Conservation (phyloP, 2,113 vertebrate genomes). For the Hyperoodon ampullatus region DNA sequence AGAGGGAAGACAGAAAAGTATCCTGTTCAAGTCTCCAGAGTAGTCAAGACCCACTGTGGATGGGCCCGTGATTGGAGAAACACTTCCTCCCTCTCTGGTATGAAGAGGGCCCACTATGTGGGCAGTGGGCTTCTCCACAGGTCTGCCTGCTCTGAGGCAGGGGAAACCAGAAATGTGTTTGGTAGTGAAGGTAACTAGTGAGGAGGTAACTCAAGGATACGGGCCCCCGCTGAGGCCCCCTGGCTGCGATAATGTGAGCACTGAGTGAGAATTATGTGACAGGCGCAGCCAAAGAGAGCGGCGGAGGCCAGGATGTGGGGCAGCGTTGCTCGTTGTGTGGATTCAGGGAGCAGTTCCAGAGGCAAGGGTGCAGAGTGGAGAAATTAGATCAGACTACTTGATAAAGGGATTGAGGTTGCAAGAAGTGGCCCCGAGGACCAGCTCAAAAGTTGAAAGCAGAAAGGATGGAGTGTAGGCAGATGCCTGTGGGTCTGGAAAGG, state of each 20-base stretch:
- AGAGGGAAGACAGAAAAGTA: not conserved
- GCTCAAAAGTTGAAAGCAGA: not conserved
- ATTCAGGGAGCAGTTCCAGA: conserved; percentile 60
- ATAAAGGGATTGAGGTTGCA: conserved; percentile 56
- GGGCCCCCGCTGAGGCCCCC: not conserved
- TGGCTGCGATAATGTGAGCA: not conserved
- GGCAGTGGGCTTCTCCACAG: not conserved
- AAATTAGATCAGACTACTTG: conserved; percentile 70
- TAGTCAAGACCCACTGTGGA: not conserved
- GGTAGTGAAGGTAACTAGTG: not conserved
- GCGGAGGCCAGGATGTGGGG: conserved; percentile 8
- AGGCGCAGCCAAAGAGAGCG: not conserved
- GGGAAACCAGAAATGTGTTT: not conserved
- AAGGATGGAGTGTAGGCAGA: not conserved
- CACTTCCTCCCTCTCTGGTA: too few relatives aligned
- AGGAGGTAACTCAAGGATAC: not conserved
- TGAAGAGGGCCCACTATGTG: too few relatives aligned
- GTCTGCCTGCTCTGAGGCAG: not conserved
- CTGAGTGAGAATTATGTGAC: conserved; percentile 17
- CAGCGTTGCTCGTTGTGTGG: not conserved
- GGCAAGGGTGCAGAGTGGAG: conserved; percentile 33
- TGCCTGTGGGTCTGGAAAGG: not conserved
- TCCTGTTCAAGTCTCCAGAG: not conserved
- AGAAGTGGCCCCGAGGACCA: conserved; percentile 31
- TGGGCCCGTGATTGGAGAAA: not conserved